These are phyloP conservation scores for Dipodomys merriami DNA, from an alignment of 2,113 vertebrate genomes.

Conservation along the genomic window DNA sequence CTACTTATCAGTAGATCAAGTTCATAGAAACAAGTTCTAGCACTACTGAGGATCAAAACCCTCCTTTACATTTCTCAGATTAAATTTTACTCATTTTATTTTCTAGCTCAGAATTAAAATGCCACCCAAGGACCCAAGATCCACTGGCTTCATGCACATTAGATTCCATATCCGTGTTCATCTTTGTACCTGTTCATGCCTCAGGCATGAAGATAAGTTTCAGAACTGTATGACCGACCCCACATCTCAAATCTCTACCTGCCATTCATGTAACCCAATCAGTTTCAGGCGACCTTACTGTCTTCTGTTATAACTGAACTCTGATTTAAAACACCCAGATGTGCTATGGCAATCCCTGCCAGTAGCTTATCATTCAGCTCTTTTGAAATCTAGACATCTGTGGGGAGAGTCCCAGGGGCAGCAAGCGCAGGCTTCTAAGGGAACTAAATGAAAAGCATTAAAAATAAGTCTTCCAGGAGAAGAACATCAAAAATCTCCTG, in stretches of 20 bases:
- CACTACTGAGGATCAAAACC: constrained; percentile 12
- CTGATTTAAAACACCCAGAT: constrained; percentile 16
- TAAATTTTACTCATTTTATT: not conserved
- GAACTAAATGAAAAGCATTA: constrained; percentile 29
- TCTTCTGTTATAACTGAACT: not conserved
- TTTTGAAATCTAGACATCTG: constrained; percentile 38
- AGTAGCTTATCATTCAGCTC: not conserved
- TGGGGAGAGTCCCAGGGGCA: not conserved
- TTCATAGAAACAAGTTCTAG: not conserved
- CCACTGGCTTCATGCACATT: not conserved
- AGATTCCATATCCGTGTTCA: constrained; percentile 6
- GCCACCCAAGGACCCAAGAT: not conserved
- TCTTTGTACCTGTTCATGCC: not conserved
- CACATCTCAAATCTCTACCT: not conserved
- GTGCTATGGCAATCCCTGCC: not conserved
- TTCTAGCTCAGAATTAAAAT: constrained; percentile 48
- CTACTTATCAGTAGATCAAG: not conserved
- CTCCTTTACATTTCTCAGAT: constrained; percentile 29
- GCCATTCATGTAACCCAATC: not conserved
- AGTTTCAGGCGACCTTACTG: not conserved
- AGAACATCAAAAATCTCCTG: not conserved
- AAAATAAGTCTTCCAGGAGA: not conserved
- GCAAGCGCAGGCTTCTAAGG: not conserved
- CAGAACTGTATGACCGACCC: not conserved
- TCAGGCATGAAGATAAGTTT: not conserved